A percentile compares a stretch with the other conserved stretches of the same genome.
Conservation (phyloP, 2,797 vertebrate species). For the Enteromius radiatus region DNA sequence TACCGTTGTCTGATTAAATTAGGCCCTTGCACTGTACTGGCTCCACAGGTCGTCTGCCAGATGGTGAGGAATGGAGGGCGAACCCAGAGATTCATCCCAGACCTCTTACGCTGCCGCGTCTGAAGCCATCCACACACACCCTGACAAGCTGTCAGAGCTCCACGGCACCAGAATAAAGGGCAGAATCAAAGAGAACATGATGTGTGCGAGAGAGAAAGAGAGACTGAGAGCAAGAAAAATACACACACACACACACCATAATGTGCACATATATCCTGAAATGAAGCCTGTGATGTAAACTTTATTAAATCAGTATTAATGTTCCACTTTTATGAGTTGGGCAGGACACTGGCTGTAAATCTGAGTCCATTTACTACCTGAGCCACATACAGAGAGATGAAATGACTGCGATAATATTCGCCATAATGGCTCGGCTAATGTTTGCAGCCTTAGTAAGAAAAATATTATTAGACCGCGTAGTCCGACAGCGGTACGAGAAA, state of each 20-base stretch:
- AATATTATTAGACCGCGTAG: constrained; percentile 50
- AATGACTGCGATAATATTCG: constrained; percentile 56
- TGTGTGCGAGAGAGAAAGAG: background rate
- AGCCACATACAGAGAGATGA: constrained; percentile 51
- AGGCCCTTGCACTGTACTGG: constrained; percentile 24
- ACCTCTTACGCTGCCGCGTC: constrained; percentile 46
- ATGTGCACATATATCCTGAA: constrained; percentile 46
- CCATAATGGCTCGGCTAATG: constrained; percentile 56
- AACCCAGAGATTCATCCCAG: constrained; percentile 53
- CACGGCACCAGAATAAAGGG: constrained; percentile 34
- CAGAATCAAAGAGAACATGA: constrained; percentile 28
- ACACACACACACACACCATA: constrained; percentile 19
- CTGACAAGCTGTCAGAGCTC: constrained; percentile 47
- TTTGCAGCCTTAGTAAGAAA: constrained; percentile 54
- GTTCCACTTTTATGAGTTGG: constrained; percentile 61
- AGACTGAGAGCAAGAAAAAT: background rate
- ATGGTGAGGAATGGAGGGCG: constrained; percentile 49
- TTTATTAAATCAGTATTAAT: constrained; percentile 64
- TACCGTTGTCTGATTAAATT: constrained; percentile 41
- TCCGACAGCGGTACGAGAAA: constrained; percentile 38
- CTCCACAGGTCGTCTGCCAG: constrained; percentile 49
- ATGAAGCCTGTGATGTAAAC: constrained; percentile 52
- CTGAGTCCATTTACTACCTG: constrained; percentile 60
- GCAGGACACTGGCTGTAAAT: constrained; percentile 62
- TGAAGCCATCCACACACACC: constrained; percentile 43